Evolutionary conservation across 2,113 vertebrate species (phyloP).

Genomic region (Leiothrix lutea): DNA sequence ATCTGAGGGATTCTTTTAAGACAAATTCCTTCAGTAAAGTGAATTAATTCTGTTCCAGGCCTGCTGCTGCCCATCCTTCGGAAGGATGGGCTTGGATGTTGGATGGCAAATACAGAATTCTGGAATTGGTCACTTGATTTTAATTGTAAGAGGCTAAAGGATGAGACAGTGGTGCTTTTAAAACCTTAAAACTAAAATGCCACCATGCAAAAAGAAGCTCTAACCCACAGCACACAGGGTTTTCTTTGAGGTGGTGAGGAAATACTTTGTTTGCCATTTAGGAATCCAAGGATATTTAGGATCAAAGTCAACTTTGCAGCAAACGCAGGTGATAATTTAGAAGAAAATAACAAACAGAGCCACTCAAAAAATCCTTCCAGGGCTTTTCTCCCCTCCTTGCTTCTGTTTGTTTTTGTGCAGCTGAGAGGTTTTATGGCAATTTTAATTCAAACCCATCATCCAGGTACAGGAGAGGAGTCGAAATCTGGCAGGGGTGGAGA

Average conservation of each 20-base stretch:
- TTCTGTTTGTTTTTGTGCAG: neutral
- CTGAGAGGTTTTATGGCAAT: neutral
- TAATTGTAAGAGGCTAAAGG: accelerated
- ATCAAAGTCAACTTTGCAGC: neutral
- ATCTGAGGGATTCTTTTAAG: neutral
- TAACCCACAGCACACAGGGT: accelerated
- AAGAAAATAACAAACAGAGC: neutral
- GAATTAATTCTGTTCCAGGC: neutral
- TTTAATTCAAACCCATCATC: neutral
- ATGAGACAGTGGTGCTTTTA: neutral
- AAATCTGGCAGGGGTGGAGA: slow-evolving; percentile 11
- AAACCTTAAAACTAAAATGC: neutral
- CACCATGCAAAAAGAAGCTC: neutral
- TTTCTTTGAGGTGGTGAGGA: neutral
- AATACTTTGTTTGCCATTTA: neutral
- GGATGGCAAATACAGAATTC: neutral
- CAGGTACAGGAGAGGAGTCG: neutral
- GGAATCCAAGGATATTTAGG: neutral
- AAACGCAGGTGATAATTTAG: neutral
- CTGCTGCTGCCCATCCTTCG: neutral
- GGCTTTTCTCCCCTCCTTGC: neutral
- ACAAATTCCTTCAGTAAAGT: neutral
- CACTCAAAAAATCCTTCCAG: neutral
- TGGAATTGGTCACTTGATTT: neutral
- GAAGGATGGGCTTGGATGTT: accelerated